Percentiles rank a stretch among this genome's conserved stretches.
These are phyloP conservation scores for Cylindroiulus punctatus DNA, from an alignment of 2,888 invertebrate genomes.

Conservation along the genomic window DNA sequence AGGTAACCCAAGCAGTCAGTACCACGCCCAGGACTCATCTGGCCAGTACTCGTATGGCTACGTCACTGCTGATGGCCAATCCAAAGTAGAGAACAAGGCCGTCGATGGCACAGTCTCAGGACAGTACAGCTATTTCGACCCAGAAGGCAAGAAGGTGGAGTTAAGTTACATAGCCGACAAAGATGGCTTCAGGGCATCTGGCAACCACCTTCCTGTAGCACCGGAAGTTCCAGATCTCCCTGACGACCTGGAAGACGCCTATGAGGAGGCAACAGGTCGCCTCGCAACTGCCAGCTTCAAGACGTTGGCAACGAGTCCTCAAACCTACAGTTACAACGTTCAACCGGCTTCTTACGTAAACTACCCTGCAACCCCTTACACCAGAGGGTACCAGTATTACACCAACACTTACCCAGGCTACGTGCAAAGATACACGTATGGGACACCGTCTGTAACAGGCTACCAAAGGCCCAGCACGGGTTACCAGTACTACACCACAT, in stretches of 20 bases:
- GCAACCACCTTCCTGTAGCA: constrained; percentile 49
- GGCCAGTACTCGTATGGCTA: constrained; percentile 55
- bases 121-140: constrained; percentile 54
- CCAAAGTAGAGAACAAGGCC: constrained; percentile 52
- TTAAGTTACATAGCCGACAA: constrained; percentile 51
- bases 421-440: constrained; percentile 4
- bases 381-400: not conserved
- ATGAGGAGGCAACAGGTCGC: constrained; percentile 30
- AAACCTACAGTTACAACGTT: constrained; percentile 2
- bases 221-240: constrained; percentile 49
- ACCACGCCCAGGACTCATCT: constrained; percentile 52
- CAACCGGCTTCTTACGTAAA: not conserved
- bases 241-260: constrained; percentile 43
- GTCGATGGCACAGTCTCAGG: constrained; percentile 54
- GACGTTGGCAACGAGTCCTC: not conserved
- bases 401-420: not conserved
- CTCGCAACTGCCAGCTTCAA: not conserved
- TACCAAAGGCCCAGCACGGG: not conserved
- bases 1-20: constrained; percentile 46
- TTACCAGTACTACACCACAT: not conserved
- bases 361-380: not conserved
- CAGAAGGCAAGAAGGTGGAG: constrained; percentile 52
- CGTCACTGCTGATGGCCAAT: constrained; percentile 52
- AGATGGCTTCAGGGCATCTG: constrained; percentile 48
- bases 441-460: not conserved